Conservation (phyloP, 2,113 vertebrate species). For the Neopipo cinnamomea region DNA sequence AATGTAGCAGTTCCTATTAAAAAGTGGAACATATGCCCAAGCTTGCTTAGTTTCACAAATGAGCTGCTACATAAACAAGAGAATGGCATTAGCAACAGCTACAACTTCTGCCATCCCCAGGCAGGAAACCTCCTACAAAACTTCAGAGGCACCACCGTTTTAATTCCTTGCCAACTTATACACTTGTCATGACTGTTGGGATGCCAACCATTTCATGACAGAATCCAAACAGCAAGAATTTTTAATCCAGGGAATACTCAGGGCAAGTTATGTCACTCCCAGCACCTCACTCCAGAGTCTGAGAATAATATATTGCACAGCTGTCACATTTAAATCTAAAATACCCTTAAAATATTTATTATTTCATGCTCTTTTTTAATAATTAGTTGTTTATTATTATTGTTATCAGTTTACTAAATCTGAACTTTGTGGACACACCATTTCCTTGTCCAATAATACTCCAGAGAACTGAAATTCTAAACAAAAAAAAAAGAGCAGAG, state of each 20-base stretch:
- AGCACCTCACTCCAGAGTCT: background rate
- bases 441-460: background rate
- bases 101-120: background rate
- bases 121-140: background rate
- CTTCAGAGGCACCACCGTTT: conserved; percentile 1
- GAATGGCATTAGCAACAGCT: background rate
- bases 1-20: background rate
- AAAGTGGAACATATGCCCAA: background rate
- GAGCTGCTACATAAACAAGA: background rate
- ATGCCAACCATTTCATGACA: conserved; percentile 22
- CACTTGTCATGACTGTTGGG: background rate
- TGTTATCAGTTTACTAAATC: background rate
- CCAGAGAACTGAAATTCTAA: background rate
- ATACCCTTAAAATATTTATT: background rate
- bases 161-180: background rate
- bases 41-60: conserved; percentile 6
- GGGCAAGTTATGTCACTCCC: background rate
- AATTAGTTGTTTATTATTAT: background rate
- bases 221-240: background rate
- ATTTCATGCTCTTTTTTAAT: background rate
- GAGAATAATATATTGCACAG: background rate
- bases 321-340: background rate
- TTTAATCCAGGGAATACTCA: background rate
- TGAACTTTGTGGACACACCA: background rate
- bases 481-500: background rate